Base-by-base conservation (phyloP, 2,797 vertebrate genomes). In the Hyperoplus lanceolatus region DNA sequence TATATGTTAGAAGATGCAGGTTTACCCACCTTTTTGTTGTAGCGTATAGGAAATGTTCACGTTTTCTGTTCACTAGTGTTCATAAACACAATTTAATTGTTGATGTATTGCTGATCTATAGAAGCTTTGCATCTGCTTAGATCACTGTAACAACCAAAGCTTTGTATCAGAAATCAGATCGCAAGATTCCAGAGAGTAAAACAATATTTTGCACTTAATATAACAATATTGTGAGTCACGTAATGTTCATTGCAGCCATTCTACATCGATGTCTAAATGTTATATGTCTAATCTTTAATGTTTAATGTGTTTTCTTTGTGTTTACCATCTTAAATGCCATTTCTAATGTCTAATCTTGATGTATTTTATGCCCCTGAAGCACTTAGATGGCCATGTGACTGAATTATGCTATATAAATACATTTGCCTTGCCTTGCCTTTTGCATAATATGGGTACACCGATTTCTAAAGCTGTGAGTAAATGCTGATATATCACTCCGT, bases 91-190 rank as follows among this genome's bases (percentile, higher is more conserved):
- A 9, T 46, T 45, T 1, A 0, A 67, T 58, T 61, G 73, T 38
- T 11, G 39, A 11, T 69, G 15, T 36, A 11, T 41, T 1, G 0
- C 42, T 46, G 7, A 41, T n/a, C 36, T 51, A 21, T 21, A 14
- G 0, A 53, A 12, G 46, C 50, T 73, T 58, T 63, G 1, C 16
- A 67, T 77, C 21, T 66, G n/a, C 18, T 73, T 61, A 58, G 59
- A 53, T 73, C 11, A 42, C 50, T 11, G 21, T 43, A 49, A 41
- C 36, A 48, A 61, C 63, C 50, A 60, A 21, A 38, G 45, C n/a
- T 78, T 59, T 59, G 50, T 69, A 85, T 62, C 57, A 41, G 38
- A 70, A 77, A 73, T 73, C 51, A 64, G 49, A 77, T 73, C 8
- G 1, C 6, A 58, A 63, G n/a, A 73, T 36, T 9, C 42, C 3